Base-by-base conservation (phyloP, 92 coral and sea anemone genomes). In the Porites cylindrica region DNA sequence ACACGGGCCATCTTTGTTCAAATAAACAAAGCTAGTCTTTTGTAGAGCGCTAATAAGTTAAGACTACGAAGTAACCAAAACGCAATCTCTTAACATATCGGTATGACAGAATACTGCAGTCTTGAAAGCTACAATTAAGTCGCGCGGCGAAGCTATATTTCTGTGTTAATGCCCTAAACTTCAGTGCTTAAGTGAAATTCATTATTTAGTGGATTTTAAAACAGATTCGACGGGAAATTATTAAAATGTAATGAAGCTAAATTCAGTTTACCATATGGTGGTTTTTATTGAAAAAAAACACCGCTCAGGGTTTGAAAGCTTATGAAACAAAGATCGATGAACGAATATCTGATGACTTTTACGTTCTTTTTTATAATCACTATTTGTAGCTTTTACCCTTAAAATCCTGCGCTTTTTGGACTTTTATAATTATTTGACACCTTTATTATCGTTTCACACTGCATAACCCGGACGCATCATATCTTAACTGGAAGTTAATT, bases 191-290 rank as follows among this genome's bases (percentile, higher is more conserved):
- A 85, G 85, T 90, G 94, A 87, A 88, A 88, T 93, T 85, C 87
- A 91, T 95, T 91, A 93, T 95, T 93, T 88, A 88, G 92, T 72
- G 69, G 90, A 68, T 73, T 89, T 87, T 81, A 89, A 87, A 90
- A 76, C 88, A 70, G 88, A 61, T 87, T 11, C 91, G 76, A 93
- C 89, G 90, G 92, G 89, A 85, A 90, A 83, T 87, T 77, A 95
- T 93, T 85, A 93, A 95, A 80, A 24, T 85, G 79, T 93, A 91
- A 92, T 92, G 91, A 86, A 92, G 95, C 80, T 86, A 90, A 86
- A 82, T 92, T 90, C 81, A 66, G 75, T 73, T 70, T 53, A 66
- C 95, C 95, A 92, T 86, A 88, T 92, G 95, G 93, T 68, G 88
- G 78, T 83, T 86, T 90, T 90, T 91, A 84, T 90, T 86, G 90